These are phyloP conservation scores for Carassius carassius DNA, from an alignment of 2,113 vertebrate genomes.

Conservation along the genomic window DNA sequence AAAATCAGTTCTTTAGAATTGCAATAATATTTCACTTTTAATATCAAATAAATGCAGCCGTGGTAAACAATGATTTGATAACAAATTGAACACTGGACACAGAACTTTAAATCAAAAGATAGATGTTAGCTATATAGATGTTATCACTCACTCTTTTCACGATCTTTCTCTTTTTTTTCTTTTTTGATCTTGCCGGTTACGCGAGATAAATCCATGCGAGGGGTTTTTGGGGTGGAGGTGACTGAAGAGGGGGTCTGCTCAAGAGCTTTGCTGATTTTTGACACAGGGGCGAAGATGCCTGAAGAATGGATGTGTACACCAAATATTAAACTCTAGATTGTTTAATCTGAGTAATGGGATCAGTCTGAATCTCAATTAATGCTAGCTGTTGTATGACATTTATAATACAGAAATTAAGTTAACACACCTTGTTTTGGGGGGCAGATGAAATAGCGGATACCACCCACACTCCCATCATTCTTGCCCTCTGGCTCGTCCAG, in stretches of 20 bases:
- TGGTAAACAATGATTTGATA: neutral
- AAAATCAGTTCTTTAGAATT: neutral
- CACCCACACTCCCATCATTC: conserved; percentile 89
- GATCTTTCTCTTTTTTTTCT: conserved; percentile 82
- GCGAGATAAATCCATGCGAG: conserved; percentile 85
- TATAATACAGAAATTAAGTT: neutral
- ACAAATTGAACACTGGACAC: neutral
- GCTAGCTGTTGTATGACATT: neutral
- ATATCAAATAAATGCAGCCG: neutral
- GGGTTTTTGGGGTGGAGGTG: conserved; percentile 86
- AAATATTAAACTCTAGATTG: neutral
- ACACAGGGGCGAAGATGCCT: conserved; percentile 89
- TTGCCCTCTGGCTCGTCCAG: conserved; percentile 90
- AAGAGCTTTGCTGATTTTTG: conserved; percentile 83
- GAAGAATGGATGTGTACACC: neutral
- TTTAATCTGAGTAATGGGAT: neutral
- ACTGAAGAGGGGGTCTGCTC: conserved; percentile 82
- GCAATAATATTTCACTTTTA: neutral
- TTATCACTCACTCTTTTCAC: conserved; percentile 45
- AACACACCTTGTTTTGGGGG: conserved; percentile 85
- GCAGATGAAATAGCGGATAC: conserved; percentile 91
- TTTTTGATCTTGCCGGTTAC: conserved; percentile 84
- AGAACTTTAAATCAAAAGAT: neutral
- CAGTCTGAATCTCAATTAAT: too few species aligned
- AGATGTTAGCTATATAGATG: neutral